A percentile compares a stretch with the other conserved stretches of the same genome.
These are phyloP conservation scores for Abscondita cerata DNA, from an alignment of 2,888 invertebrate genomes.

Conservation along the genomic window DNA sequence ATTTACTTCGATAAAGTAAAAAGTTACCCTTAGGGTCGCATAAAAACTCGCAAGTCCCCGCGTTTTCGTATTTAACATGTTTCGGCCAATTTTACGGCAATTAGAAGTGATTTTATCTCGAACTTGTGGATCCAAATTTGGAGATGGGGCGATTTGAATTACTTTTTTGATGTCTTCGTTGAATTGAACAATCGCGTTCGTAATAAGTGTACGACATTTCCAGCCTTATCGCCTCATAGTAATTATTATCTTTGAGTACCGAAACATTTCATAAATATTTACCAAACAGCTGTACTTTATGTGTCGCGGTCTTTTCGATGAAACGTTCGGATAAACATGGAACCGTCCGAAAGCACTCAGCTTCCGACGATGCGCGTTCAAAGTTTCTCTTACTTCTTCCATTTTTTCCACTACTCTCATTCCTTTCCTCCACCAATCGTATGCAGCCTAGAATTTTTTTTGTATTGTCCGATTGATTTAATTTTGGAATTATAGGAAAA, in stretches of 20 bases:
- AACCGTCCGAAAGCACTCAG: conserved; percentile 98
- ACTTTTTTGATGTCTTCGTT: conserved; percentile 98
- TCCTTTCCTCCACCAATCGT: conserved; percentile 95
- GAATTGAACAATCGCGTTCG: conserved; percentile 98
- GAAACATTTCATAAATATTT: too few relatives aligned
- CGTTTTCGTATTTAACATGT: conserved; percentile 96
- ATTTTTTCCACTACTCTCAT: conserved; percentile 92
- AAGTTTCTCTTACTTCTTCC: conserved; percentile 92
- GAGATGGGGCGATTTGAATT: conserved; percentile 98
- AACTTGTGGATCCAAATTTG: conserved; percentile 77
- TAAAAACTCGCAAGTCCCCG: conserved; percentile 98
- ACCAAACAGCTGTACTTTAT: conserved; percentile 94
- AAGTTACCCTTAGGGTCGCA: conserved; percentile 92
- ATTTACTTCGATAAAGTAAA: conserved; percentile 99
- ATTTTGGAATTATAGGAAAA: too few relatives aligned
- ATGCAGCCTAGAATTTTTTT: conserved; percentile 75
- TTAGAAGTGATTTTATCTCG: conserved; percentile 88
- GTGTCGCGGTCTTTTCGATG: conserved; percentile 95
- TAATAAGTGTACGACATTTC: conserved; percentile 96
- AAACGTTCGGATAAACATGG: conserved; percentile 99
- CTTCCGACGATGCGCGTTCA: conserved; percentile 93
- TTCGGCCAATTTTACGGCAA: conserved; percentile 87
- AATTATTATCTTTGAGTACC: too few relatives aligned
- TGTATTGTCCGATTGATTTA: too few relatives aligned
- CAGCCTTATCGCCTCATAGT: conserved; percentile 84